Base-by-base conservation (phyloP, 2,797 vertebrate genomes). In the Enteromius argenteus region DNA sequence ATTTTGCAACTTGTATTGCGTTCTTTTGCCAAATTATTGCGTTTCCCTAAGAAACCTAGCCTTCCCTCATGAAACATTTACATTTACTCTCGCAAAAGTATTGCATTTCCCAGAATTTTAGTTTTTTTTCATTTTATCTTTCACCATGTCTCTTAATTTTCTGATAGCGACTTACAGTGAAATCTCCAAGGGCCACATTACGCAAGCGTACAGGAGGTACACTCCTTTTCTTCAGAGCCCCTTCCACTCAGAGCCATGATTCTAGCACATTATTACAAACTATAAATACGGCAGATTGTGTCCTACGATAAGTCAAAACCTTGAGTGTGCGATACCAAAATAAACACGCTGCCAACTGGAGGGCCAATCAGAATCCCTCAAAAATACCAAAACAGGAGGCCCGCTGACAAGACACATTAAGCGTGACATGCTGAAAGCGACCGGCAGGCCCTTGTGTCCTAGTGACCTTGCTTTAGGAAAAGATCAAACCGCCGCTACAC, bases 401-500 rank as follows among this genome's bases (percentile, higher is more conserved):
- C 64, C 7, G 23, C 67, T 87, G 86, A 78, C 86, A 74, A 79
- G 83, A 79, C n/a, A 13, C n/a, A 75, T 85, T 87, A 87, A 77
- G 56, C 30, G 4, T 80, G 82, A 78, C 83, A 78, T 44, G 78
- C 17, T 77, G 53, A 85, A 35, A 69, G 71, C n/a, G 8, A 74
- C 84, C 60, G 53, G 73, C 73, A 42, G 27, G 64, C 72, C 77
- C 51, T 27, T 53, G 49, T 67, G 58, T 79, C 78, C 79, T 23
- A 42, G 21, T 80, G 66, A 82, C 79, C 79, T 44, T 39, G 42
- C 73, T 81, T 73, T 62, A 72, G 68, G 80, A 62, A 73, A 46
- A 73, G 68, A 73, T 62, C 64, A 78, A 78, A 77, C 82, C 69
- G 35, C 51, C 27, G 32, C 68, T 27, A 56, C 68, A 44, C 68